Evolutionary conservation across 2,888 invertebrate genomes (phyloP).

Genomic region (Epirrhoe tristata): DNA sequence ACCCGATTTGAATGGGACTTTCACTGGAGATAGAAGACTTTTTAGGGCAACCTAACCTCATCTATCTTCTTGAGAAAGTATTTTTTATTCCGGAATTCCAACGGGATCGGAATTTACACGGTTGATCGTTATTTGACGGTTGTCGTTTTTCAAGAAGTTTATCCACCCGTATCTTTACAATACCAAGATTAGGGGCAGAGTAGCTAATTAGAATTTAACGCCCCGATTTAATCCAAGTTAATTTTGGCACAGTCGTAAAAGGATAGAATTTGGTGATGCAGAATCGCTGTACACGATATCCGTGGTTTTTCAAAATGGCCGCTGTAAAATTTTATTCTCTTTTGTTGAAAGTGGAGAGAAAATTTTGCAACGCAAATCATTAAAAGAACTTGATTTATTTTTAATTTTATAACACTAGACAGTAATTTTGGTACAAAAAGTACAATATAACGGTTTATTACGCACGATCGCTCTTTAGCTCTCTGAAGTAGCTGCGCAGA

Average conservation of each 20-base stretch:
- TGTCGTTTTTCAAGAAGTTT: background rate
- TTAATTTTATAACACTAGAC: too few species aligned
- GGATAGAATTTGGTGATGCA: conserved; percentile 22
- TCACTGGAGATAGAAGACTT: too few species aligned
- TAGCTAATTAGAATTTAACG: conserved; percentile 45
- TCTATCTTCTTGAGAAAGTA: too few species aligned
- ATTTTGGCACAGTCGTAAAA: conserved; percentile 42
- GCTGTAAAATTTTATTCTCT: background rate
- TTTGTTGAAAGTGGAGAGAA: background rate
- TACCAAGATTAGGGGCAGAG: conserved; percentile 28
- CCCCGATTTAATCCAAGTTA: conserved; percentile 40
- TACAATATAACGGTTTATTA: too few species aligned
- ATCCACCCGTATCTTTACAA: conserved; percentile 22
- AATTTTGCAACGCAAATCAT: background rate
- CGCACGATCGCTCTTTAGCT: too few species aligned
- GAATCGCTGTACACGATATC: conserved; percentile 17
- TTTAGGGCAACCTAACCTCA: too few species aligned
- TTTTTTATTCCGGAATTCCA: too few species aligned
- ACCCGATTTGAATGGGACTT: too few species aligned
- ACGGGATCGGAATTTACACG: too few species aligned
- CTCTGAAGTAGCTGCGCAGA: too few species aligned
- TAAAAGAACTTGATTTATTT: too few species aligned
- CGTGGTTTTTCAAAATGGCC: background rate
- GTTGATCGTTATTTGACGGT: background rate
- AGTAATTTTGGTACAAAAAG: too few species aligned